Conservation (phyloP, 1,140 invertebrate genomes). For the Choristoneura fumiferana region DNA sequence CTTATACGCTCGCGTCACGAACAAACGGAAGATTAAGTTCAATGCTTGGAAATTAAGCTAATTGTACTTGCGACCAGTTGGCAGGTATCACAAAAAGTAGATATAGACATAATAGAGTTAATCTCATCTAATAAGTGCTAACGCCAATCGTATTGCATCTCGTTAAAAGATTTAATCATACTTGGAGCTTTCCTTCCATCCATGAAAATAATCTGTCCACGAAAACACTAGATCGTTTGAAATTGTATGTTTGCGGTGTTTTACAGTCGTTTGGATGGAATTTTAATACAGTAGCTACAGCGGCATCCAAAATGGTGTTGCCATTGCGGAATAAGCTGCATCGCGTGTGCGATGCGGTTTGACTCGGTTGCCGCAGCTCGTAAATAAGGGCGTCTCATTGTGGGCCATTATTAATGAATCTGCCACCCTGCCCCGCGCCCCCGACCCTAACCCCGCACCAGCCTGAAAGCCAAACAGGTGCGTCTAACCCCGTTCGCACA, state of each 20-base stretch:
- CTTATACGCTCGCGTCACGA: constrained; percentile 39
- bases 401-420: constrained; percentile 76
- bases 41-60: constrained; percentile 47
- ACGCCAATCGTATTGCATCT: too few relatives aligned
- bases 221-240: too few relatives aligned
- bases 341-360: constrained; percentile 53
- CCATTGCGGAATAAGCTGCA: constrained; percentile 33
- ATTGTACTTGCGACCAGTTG: constrained; percentile 29
- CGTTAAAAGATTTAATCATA: too few relatives aligned
- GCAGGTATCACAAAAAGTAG: too few relatives aligned
- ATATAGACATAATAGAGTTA: too few relatives aligned
- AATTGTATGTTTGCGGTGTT: too few relatives aligned
- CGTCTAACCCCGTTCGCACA: constrained; percentile 76
- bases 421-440: constrained; percentile 40
- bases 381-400: constrained; percentile 77
- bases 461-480: constrained; percentile 74
- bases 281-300: background rate
- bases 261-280: too few relatives aligned
- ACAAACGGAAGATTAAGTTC: constrained; percentile 39
- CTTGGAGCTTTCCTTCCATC: too few relatives aligned
- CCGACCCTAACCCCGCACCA: constrained; percentile 44
- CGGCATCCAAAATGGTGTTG: constrained; percentile 18
- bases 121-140: too few relatives aligned
- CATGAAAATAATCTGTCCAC: too few relatives aligned
- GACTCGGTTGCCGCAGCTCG: constrained; percentile 60